These are phyloP conservation scores for Idris sp. DNA, from an alignment of 1,140 invertebrate species.

Conservation along the genomic window DNA sequence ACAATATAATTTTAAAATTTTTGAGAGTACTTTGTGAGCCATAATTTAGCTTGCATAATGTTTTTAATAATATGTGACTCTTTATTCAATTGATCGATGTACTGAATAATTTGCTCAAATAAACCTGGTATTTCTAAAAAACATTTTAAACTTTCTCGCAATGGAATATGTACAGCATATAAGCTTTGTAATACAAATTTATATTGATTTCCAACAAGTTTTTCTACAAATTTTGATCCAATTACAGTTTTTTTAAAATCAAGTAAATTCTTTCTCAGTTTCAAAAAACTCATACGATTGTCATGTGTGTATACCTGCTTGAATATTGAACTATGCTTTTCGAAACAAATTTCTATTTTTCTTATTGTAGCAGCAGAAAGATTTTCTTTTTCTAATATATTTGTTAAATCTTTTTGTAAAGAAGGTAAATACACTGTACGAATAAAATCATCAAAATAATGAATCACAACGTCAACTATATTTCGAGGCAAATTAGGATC, in stretches of 20 bases:
- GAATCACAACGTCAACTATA: not conserved
- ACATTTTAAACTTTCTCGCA: not conserved
- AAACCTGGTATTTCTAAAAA: not conserved
- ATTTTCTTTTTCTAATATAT: slow-evolving; percentile 1
- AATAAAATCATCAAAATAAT: not conserved
- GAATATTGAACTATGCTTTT: not conserved
- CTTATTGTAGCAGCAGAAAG: not conserved
- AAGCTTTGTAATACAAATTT: not conserved
- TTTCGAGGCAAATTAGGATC: not conserved
- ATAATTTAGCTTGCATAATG: too few species aligned
- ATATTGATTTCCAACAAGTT: not conserved
- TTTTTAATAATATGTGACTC: too few species aligned
- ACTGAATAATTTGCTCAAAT: too few species aligned
- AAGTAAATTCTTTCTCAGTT: not conserved
- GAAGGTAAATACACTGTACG: not conserved
- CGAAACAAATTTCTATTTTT: not conserved
- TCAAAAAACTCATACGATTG: not conserved
- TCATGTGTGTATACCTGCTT: not conserved
- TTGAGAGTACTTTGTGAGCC: too few species aligned
- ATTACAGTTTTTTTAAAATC: not conserved
- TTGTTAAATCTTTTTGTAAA: not conserved
- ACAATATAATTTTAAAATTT: too few species aligned
- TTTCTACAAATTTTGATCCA: not conserved
- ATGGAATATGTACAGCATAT: not conserved
- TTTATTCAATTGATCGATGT: too few species aligned